phyloP scores from a whole-genome alignment of 2,888 invertebrate species.

The Acleris literana region DNA sequence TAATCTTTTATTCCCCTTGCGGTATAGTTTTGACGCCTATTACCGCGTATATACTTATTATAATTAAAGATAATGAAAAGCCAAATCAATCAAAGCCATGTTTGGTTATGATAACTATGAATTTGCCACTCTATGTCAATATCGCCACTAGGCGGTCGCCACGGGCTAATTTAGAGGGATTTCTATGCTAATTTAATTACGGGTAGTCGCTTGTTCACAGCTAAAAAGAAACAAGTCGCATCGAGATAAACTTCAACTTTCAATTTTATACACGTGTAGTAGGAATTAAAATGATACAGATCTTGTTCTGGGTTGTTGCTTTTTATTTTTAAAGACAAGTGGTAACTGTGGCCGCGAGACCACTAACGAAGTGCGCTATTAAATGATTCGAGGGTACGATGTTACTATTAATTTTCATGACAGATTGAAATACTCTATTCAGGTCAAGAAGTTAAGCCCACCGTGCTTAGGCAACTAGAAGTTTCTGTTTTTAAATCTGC shows the following conservation, averaged over 20 bases:
- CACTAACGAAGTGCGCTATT: conserved; percentile 66
- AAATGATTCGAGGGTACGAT: conserved; percentile 49
- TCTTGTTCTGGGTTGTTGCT: too few relatives aligned
- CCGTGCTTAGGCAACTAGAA: not conserved
- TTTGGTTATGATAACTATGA: conserved; percentile 28
- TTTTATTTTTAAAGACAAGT: too few relatives aligned
- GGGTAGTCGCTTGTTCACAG: conserved; percentile 45
- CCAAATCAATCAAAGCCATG: conserved; percentile 11
- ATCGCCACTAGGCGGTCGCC: conserved; percentile 39
- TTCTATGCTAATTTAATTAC: conserved; percentile 76
- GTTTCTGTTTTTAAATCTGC: too few relatives aligned
- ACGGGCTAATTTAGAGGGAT: conserved; percentile 66
- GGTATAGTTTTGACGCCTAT: conserved; percentile 19
- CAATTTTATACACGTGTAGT: too few relatives aligned
- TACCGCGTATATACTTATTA: too few relatives aligned
- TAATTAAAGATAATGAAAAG: not conserved
- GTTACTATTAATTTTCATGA: conserved; percentile 55
- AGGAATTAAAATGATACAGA: too few relatives aligned
- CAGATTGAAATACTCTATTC: conserved; percentile 39
- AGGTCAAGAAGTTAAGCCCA: not conserved
- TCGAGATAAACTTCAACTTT: too few relatives aligned
- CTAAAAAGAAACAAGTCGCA: too few relatives aligned
- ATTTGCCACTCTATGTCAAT: conserved; percentile 33
- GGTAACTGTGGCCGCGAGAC: conserved; percentile 43
- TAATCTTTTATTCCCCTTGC: not conserved